phyloP scores from a whole-genome alignment of 2,888 invertebrate species.

The Drosophila parthenogenetica region DNA sequence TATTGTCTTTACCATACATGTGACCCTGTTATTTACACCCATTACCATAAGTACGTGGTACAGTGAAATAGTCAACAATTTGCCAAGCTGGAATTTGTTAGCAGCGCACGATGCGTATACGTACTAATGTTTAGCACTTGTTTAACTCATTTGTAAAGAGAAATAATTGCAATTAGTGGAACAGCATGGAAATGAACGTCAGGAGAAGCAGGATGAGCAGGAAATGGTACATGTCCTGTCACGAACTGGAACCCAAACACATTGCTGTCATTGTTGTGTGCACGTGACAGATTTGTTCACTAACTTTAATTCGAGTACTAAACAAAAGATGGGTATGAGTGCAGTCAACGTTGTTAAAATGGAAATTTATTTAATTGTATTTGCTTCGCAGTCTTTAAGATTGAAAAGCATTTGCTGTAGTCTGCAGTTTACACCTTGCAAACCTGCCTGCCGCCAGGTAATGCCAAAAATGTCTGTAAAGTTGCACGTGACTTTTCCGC shows the following conservation, averaged over 20 bases:
- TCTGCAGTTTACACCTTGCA: constrained; percentile 40
- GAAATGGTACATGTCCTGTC: not conserved
- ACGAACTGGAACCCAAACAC: constrained; percentile 30
- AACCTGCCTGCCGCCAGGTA: constrained; percentile 32
- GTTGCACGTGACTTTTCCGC: constrained; percentile 77
- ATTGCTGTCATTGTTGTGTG: constrained; percentile 55
- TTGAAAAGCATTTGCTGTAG: constrained; percentile 15
- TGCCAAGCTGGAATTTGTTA: constrained; percentile 14
- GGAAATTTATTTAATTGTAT: constrained; percentile 60
- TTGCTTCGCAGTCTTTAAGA: constrained; percentile 31
- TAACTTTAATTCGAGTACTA: constrained; percentile 38
- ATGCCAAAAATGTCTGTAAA: constrained; percentile 73
- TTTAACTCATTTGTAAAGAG: constrained; percentile 47
- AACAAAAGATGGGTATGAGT: constrained; percentile 32
- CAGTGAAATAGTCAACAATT: constrained; percentile 13
- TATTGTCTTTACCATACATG: not conserved
- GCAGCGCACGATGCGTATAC: constrained; percentile 24
- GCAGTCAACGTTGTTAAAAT: constrained; percentile 37
- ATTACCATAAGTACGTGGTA: constrained; percentile 25
- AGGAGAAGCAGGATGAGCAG: too few relatives aligned
- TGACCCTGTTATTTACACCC: not conserved
- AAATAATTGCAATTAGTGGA: constrained; percentile 47
- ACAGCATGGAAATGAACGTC: not conserved
- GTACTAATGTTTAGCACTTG: constrained; percentile 37
- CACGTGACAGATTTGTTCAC: constrained; percentile 68